Percentiles rank a stretch among this genome's conserved stretches.
Evolutionary conservation across 2,888 invertebrate species (phyloP).

Genomic region (Orthosia gracilis): DNA sequence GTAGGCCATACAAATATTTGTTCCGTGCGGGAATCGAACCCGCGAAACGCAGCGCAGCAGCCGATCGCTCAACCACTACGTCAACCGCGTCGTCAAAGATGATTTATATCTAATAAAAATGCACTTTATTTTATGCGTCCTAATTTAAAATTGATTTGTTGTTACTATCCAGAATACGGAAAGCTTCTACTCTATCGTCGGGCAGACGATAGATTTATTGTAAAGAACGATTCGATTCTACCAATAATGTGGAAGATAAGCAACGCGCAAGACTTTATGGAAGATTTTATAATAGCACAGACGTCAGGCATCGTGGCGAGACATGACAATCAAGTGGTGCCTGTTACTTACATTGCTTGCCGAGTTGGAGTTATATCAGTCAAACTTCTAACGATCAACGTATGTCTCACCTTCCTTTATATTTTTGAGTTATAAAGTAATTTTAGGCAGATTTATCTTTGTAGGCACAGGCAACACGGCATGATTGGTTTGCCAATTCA

Average conservation of each 20-base stretch:
- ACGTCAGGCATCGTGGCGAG: conserved; percentile 84
- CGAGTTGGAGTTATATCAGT: conserved; percentile 82
- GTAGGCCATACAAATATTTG: no score
- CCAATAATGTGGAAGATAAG: conserved; percentile 91
- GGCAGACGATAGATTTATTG: conserved; percentile 86
- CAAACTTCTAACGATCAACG: conserved; percentile 85
- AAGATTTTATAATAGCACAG: conserved; percentile 87
- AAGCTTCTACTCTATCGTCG: conserved; percentile 89
- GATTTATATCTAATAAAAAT: not conserved
- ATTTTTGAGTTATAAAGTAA: not conserved
- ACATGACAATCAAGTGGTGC: conserved; percentile 86
- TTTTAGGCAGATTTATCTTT: not conserved
- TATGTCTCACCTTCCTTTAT: conserved; percentile 70
- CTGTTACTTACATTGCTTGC: conserved; percentile 88
- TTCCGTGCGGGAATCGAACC: no score
- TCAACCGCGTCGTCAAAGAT: no score
- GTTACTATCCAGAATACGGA: conserved; percentile 85
- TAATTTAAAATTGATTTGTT: conserved; percentile 1
- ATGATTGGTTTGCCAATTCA: no score
- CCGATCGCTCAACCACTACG: no score
- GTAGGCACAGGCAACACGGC: not conserved
- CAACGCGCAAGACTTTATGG: conserved; percentile 81
- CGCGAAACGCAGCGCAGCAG: no score
- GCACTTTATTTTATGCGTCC: not conserved
- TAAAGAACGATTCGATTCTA: conserved; percentile 91